phyloP scores from a whole-genome alignment of 2,113 vertebrate species.

The Gasterosteus nipponicus region DNA sequence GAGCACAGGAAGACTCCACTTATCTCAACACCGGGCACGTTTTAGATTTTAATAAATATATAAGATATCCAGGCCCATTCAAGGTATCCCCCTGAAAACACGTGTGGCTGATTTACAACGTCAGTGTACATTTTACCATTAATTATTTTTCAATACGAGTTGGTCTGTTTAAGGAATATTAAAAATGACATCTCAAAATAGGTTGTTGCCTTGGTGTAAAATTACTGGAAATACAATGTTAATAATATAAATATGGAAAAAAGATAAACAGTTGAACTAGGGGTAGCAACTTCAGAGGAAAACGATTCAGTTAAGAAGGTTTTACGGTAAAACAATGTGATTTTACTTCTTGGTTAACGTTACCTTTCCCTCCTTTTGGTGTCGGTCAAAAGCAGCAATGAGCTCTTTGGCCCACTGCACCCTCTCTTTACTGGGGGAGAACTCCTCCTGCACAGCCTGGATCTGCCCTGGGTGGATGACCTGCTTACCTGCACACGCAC shows the following conservation, averaged over 20 bases:
- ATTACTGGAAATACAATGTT: neutral
- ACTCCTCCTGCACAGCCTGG: conserved; percentile 93
- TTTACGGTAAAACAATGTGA: neutral
- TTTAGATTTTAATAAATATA: neutral
- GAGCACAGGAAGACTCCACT: conserved; percentile 12
- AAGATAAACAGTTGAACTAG: neutral
- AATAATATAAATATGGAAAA: neutral
- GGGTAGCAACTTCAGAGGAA: neutral
- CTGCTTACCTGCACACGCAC: conserved; percentile 88
- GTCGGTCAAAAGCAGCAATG: conserved; percentile 91
- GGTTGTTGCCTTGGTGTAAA: neutral
- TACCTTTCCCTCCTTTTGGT: conserved; percentile 97
- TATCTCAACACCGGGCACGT: neutral
- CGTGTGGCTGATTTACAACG: neutral
- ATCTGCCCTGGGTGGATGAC: conserved; percentile 98
- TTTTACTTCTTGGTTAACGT: conserved; percentile 6
- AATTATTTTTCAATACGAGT: neutral
- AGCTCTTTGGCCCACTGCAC: conserved; percentile 93
- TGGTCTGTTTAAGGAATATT: neutral
- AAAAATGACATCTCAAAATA: conserved; percentile 11
- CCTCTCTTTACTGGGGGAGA: conserved; percentile 91
- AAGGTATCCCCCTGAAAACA: neutral
- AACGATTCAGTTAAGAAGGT: neutral
- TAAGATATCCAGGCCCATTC: neutral
- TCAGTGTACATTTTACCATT: neutral